These are phyloP conservation scores for Dolichomitus sp. DNA, from an alignment of 2,888 invertebrate genomes.

Conservation along the genomic window DNA sequence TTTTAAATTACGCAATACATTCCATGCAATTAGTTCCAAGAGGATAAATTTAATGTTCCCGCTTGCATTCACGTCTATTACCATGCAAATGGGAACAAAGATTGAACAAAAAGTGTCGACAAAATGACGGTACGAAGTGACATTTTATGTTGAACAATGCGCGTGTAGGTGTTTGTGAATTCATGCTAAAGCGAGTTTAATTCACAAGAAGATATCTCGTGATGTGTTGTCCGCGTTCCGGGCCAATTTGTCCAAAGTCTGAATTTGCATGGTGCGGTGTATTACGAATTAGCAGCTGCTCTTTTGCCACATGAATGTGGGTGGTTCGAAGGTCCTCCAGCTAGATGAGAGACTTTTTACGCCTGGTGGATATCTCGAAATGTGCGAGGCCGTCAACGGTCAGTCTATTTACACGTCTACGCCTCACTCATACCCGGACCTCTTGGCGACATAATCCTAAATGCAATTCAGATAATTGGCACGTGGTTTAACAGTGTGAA, in stretches of 20 bases:
- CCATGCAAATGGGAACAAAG: not conserved
- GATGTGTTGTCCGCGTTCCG: slow-evolving; percentile 24
- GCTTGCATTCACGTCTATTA: not conserved
- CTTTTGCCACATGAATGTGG: slow-evolving; percentile 30
- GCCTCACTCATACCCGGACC: not conserved
- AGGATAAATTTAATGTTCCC: not conserved
- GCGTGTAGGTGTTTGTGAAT: slow-evolving; percentile 47
- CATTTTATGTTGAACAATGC: slow-evolving; percentile 15
- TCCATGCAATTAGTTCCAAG: not conserved
- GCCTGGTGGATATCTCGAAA: slow-evolving; percentile 11
- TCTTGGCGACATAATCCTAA: not conserved
- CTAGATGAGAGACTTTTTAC: slow-evolving; percentile 18
- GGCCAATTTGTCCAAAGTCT: slow-evolving; percentile 42
- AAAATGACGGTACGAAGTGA: not conserved
- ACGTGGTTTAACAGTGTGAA: slow-evolving; percentile 34
- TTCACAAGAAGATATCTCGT: slow-evolving; percentile 14
- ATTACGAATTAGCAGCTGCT: slow-evolving; percentile 34
- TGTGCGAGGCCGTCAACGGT: not conserved
- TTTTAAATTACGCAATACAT: not conserved
- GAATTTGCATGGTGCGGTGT: slow-evolving; percentile 48
- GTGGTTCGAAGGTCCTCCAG: slow-evolving; percentile 39
- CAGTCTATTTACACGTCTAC: slow-evolving; percentile 17
- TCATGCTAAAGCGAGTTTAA: slow-evolving; percentile 40
- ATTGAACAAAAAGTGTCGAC: not conserved
- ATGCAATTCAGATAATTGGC: slow-evolving; percentile 33